Evolutionary conservation across 92 coral and sea anemone species (phyloP).

Genomic region (Galaxea fascicularis): DNA sequence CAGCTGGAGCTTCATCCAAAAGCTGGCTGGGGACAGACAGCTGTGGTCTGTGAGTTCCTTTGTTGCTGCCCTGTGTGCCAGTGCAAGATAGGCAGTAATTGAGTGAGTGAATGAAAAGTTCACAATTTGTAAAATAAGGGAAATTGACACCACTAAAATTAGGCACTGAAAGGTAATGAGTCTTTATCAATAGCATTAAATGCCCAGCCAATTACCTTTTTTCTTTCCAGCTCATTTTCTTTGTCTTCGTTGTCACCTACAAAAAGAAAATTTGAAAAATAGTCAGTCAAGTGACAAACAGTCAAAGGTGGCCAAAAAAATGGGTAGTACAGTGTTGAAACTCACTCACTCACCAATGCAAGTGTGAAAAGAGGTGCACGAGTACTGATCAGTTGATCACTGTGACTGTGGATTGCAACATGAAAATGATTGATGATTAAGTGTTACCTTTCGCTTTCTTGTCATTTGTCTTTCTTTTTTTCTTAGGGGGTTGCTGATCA

Average conservation of each 20-base stretch:
- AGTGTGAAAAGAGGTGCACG: not conserved
- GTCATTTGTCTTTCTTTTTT: not conserved
- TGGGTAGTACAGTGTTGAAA: not conserved
- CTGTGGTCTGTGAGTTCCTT: no score
- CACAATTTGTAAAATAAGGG: not conserved
- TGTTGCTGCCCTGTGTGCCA: no score
- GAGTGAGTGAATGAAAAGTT: not conserved
- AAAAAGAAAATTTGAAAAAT: not conserved
- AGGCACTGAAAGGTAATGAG: not conserved
- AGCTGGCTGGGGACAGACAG: no score
- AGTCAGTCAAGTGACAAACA: no score
- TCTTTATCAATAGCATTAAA: not conserved
- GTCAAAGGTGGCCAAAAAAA: no score
- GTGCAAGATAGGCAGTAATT: no score
- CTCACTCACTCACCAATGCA: not conserved
- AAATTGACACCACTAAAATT: not conserved
- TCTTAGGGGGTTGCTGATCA: slow-evolving; percentile 1
- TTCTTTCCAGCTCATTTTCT: not conserved
- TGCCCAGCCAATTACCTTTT: not conserved
- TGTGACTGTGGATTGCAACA: not conserved
- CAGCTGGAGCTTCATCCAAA: no score
- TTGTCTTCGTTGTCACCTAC: not conserved
- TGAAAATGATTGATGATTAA: not conserved
- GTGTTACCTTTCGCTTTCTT: not conserved
- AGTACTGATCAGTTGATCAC: not conserved